Base-by-base conservation (phyloP, 2,113 vertebrate genomes). In the Urocolius indicus region DNA sequence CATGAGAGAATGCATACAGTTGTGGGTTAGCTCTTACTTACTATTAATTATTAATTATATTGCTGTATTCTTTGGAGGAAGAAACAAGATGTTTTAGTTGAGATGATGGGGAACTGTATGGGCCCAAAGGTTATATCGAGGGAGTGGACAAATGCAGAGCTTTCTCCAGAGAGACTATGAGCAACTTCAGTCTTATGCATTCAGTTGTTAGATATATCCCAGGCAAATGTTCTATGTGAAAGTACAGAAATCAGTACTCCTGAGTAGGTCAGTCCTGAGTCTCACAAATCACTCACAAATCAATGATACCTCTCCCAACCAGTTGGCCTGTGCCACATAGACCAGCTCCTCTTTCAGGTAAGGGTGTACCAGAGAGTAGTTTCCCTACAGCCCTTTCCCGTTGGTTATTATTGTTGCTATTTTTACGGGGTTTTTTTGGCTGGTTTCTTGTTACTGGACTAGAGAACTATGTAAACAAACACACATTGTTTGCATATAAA, bases 1-100 rank as follows among this genome's bases (percentile, higher is more conserved):
- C 72, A 59, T 2, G 9, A 69, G 76, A 90, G 83, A 66, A 73
- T 81, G 71, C 1, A 0, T 89, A 69, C 36, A 76, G 72, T 94
- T 84, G 77, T 94, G 68, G 20, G 51, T 93, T 87, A 93, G 69
- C 58, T 94, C 66, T 87, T 84, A 61, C 84, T 88, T 89, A 55
- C 20, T 62, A 73, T 83, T 89, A 93, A 94, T 90, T 62, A 73
- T 83, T 89, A 93, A 94, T 90, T 90, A 55, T 58, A 66, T 73
- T 51, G 51, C 36, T 34, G 14, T 62, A n/a, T 78, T 84, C 46
- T 92, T 92, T 1, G 3, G 65, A 75, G 62, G 22, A 89, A 8
- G 41, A 95, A 92, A 78, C 17, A 49, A 94, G 68, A 65, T 68
- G 8, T 72, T 94, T 87, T 69, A 74, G 62, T 68, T 2, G 59